Percentiles rank a stretch among this genome's conserved stretches.
Conservation (phyloP, 2,888 invertebrate genomes). For the Troides oblongomaculatus region DNA sequence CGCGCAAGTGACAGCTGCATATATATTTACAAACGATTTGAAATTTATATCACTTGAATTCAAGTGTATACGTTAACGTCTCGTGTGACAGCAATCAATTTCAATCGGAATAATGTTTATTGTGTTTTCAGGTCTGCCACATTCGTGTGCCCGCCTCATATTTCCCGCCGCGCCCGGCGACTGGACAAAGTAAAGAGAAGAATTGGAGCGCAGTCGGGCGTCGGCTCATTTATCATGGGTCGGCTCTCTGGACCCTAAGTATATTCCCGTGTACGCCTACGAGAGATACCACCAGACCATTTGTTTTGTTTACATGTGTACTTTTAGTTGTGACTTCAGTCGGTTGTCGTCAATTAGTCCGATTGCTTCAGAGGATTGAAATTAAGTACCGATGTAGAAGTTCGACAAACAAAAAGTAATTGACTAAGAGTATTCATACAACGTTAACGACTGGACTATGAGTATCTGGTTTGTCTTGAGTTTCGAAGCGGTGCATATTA, state of each 20-base stretch:
- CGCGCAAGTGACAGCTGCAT: constrained; percentile 6
- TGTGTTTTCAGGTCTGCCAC: constrained; percentile 52
- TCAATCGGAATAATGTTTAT: neutral
- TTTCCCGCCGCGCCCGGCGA: constrained; percentile 45
- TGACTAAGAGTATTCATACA: too few relatives aligned
- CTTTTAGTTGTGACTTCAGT: constrained; percentile 28
- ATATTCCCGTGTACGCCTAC: constrained; percentile 68
- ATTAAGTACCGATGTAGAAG: neutral
- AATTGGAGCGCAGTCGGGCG: constrained; percentile 52
- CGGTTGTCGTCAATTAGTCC: too few relatives aligned
- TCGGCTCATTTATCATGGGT: constrained; percentile 70
- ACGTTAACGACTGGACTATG: too few relatives aligned
- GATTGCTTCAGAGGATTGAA: neutral
- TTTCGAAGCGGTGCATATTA: too few relatives aligned
- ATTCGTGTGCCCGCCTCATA: constrained; percentile 67
- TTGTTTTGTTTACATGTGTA: constrained; percentile 66
- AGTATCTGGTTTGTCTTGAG: too few relatives aligned
- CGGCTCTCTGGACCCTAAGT: constrained; percentile 60
- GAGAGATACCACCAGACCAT: constrained; percentile 42
- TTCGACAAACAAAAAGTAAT: too few relatives aligned
- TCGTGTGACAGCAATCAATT: neutral
- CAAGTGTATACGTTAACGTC: neutral
- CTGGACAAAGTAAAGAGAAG: constrained; percentile 52
- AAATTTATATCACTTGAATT: neutral
- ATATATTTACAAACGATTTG: neutral